Evolutionary conservation across 2,797 vertebrate genomes (phyloP), one percentile per base, ranked within the genome.

Genomic region (Bradypodion ventrale): DNA sequence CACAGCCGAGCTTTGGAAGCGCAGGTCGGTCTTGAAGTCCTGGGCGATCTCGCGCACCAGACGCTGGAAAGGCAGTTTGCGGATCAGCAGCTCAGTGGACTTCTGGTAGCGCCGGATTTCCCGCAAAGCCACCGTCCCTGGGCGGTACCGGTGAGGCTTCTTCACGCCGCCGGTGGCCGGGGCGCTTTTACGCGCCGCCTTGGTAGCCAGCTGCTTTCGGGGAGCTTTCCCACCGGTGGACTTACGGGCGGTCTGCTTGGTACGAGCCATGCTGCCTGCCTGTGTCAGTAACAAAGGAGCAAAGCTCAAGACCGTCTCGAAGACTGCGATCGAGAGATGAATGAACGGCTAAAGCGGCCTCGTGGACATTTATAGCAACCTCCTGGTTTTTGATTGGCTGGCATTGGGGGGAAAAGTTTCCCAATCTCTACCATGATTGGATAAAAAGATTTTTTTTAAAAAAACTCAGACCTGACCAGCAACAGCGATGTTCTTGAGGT

Each of bases 91-190:
- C 52, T 85, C 84, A 0, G 84, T 85, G 0, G 84, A 85, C 13
- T 85, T 85, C 73, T 85, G 84, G 35, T 85, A 80, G 29, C 78
- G 84, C 0, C 84, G 63, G 60, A 85, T 85, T 25, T 85, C 84
- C 0, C 95, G 89, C 87, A 96, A 85, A 3, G 95, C 96, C 56
- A 96, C 94, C 1, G 95, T 96, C 37, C 96, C 95, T 0, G 94
- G 96, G 21, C 95, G 88, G 96, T 97, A 97, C 80, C 97, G 97
- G 94, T 97, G 97, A 40, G 97, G 97, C 92, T 98, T 98, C 94
- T 98, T 97, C 32, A 98, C 97, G 0, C 97, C 97, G 23, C 97
- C 97, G 0, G 97, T 97, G 2, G 97, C 97, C n/a, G 97, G 97
- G 1, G 97, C 97, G 40, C 97, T 98, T 92, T 98, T 97, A 32